Conservation (phyloP, 1,140 invertebrate genomes). For the Apis laboriosa region DNA sequence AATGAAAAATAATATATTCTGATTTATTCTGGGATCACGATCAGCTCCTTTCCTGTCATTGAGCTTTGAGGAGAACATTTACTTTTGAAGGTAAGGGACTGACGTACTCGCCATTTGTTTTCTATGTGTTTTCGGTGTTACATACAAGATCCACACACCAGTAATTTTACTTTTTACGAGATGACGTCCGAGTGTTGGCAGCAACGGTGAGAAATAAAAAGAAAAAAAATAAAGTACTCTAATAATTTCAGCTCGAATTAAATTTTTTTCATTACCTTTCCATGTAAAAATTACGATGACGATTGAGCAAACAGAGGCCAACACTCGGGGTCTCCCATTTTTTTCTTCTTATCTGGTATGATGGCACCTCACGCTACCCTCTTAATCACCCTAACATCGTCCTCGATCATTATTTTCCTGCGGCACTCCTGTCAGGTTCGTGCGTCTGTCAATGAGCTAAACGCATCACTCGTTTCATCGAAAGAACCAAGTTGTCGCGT, state of each 20-base stretch:
- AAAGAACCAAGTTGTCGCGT: neutral
- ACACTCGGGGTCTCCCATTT: slow-evolving; percentile 76
- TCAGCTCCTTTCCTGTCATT: slow-evolving; percentile 82
- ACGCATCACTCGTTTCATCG: slow-evolving; percentile 48
- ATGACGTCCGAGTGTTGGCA: slow-evolving; percentile 75
- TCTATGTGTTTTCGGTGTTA: slow-evolving; percentile 81
- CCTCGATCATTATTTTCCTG: slow-evolving; percentile 59
- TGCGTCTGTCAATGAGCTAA: slow-evolving; percentile 50
- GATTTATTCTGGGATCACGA: slow-evolving; percentile 82
- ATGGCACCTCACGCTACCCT: slow-evolving; percentile 80
- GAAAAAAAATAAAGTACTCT: neutral
- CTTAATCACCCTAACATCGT: slow-evolving; percentile 52
- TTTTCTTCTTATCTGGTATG: slow-evolving; percentile 79
- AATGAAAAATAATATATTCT: slow-evolving; percentile 82
- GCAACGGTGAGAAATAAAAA: neutral
- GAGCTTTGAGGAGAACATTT: slow-evolving; percentile 82
- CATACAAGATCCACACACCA: slow-evolving; percentile 77
- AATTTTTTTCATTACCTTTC: no score
- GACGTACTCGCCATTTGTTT: slow-evolving; percentile 81
- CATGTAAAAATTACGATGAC: neutral
- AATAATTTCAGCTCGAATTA: neutral
- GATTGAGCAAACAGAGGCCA: slow-evolving; percentile 59
- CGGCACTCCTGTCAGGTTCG: slow-evolving; percentile 65
- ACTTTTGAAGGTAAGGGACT: slow-evolving; percentile 83
- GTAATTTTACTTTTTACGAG: slow-evolving; percentile 74